These are phyloP conservation scores for Gymnocypris eckloni DNA, from an alignment of 2,797 vertebrate species.

Conservation along the genomic window DNA sequence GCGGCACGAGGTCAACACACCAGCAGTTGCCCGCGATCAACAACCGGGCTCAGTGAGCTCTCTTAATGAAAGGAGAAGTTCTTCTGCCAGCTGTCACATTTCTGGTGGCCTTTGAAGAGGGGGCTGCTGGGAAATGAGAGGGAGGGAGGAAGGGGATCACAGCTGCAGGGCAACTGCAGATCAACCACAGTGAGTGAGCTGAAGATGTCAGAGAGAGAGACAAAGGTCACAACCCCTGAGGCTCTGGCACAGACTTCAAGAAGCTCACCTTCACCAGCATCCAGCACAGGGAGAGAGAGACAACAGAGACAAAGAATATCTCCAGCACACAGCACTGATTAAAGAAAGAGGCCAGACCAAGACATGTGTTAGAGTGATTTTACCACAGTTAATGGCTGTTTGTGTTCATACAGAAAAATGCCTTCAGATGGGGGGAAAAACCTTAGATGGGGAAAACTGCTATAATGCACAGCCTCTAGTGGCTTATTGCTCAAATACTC, in stretches of 20 bases:
- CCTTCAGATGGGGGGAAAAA: not conserved
- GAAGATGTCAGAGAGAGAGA: constrained; percentile 65
- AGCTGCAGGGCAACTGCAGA: constrained; percentile 78
- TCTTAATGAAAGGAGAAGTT: constrained; percentile 59
- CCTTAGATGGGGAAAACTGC: not conserved
- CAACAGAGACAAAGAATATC: constrained; percentile 26
- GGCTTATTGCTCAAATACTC: not conserved
- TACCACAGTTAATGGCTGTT: not conserved
- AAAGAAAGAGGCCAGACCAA: not conserved
- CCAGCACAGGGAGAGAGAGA: constrained; percentile 43
- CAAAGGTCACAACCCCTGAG: constrained; percentile 70
- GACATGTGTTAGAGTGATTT: not conserved
- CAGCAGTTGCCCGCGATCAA: constrained; percentile 44
- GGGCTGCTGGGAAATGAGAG: constrained; percentile 51
- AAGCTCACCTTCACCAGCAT: constrained; percentile 73
- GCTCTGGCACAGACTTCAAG: constrained; percentile 74
- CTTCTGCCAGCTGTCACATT: constrained; percentile 70
- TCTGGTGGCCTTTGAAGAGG: constrained; percentile 65
- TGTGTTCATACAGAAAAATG: not conserved
- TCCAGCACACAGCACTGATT: not conserved
- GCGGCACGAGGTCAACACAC: constrained; percentile 63
- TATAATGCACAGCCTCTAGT: not conserved
- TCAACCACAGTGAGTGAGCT: constrained; percentile 73
- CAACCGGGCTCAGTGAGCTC: constrained; percentile 53
- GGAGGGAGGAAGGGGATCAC: constrained; percentile 57